These are phyloP conservation scores for Hesperia comma DNA, from an alignment of 2,888 invertebrate species.

Conservation along the genomic window DNA sequence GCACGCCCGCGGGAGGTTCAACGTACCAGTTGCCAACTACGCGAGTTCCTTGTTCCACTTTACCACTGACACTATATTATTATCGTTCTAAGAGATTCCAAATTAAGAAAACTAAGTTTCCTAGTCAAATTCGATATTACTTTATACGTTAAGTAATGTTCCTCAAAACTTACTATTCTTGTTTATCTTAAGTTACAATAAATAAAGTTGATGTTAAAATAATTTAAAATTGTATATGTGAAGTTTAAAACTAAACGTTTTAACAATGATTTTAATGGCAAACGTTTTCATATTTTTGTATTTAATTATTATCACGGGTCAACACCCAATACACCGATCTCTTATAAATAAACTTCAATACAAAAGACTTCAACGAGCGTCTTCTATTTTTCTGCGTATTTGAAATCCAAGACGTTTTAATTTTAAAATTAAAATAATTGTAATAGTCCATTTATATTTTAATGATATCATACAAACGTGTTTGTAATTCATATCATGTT, in stretches of 20 bases:
- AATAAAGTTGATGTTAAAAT: too few species aligned
- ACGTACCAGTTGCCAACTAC: constrained; percentile 79
- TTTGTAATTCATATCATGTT: too few species aligned
- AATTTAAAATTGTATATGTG: neutral
- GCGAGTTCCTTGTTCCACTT: constrained; percentile 84
- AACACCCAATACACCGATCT: constrained; percentile 11
- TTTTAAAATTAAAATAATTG: neutral
- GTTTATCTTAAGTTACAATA: too few species aligned
- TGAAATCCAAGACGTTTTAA: neutral
- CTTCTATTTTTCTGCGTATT: constrained; percentile 12
- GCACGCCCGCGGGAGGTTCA: constrained; percentile 71
- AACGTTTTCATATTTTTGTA: too few species aligned
- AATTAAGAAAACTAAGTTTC: constrained; percentile 44
- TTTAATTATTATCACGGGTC: too few species aligned
- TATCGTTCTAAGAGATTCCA: constrained; percentile 79
- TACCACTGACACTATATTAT: constrained; percentile 81
- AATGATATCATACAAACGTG: too few species aligned
- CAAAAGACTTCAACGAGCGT: constrained; percentile 56
- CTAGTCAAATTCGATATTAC: neutral
- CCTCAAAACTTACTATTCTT: too few species aligned
- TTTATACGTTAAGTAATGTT: neutral
- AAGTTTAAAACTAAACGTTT: neutral
- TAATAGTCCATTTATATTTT: neutral
- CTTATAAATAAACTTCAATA: constrained; percentile 37
- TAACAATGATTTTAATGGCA: neutral